Percentiles rank a stretch among this genome's conserved stretches.
Conservation (phyloP, 2,113 vertebrate species). For the Ceuthmochares aereus region DNA sequence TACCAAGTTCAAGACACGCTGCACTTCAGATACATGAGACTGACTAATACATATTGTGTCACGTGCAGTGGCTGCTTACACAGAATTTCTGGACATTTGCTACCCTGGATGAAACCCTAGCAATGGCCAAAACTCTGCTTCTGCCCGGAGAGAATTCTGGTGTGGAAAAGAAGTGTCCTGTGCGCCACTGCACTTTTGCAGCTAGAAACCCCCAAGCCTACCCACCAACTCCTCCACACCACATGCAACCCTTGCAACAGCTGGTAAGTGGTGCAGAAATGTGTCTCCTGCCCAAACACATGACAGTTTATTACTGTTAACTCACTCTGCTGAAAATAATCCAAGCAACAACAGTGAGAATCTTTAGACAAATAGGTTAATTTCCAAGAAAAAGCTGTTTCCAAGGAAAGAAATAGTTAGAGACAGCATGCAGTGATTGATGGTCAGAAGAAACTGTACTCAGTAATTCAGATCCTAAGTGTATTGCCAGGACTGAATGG, state of each 20-base stretch:
- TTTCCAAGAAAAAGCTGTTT: not conserved
- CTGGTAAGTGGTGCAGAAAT: not conserved
- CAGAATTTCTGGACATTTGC: not conserved
- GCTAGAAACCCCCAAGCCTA: not conserved
- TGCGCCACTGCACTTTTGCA: not conserved
- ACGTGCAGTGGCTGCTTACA: not conserved
- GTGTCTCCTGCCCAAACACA: not conserved
- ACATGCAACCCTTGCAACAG: not conserved
- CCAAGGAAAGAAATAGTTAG: not conserved
- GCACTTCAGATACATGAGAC: not conserved
- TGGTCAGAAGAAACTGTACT: accelerated
- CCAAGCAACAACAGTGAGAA: not conserved
- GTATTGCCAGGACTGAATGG: accelerated
- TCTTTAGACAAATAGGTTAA: slow-evolving; percentile 3
- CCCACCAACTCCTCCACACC: not conserved
- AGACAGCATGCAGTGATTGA: not conserved
- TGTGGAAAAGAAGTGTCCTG: not conserved
- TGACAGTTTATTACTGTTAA: not conserved
- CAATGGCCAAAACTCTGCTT: not conserved
- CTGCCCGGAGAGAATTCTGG: not conserved
- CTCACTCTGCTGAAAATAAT: not conserved
- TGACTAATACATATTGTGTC: not conserved
- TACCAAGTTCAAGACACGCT: not conserved
- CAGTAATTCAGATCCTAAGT: not conserved
- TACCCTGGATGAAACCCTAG: not conserved